phyloP scores from a whole-genome alignment of 1,140 invertebrate species.

The Adoxophyes honmai region DNA sequence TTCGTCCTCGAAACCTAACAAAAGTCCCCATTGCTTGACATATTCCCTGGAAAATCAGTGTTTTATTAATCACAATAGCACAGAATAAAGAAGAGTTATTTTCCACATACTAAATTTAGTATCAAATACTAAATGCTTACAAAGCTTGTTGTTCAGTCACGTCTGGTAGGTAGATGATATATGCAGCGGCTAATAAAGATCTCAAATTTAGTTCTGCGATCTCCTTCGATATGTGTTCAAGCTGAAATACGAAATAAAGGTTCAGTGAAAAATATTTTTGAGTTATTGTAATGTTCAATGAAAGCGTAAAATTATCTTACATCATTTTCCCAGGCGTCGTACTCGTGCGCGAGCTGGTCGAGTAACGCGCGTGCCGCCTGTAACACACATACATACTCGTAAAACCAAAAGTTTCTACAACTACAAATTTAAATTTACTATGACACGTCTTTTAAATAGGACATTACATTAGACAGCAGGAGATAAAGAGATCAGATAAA shows the following conservation, averaged over 20 bases:
- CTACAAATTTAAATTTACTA: no score
- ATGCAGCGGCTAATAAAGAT: slow-evolving; percentile 85
- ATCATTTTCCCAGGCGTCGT: slow-evolving; percentile 91
- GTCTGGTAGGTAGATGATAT: slow-evolving; percentile 86
- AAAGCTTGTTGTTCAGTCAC: slow-evolving; percentile 83
- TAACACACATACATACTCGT: no score
- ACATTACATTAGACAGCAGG: no score
- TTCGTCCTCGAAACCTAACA: slow-evolving; percentile 66
- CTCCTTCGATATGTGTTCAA: slow-evolving; percentile 79
- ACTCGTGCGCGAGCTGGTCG: slow-evolving; percentile 92
- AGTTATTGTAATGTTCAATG: no score
- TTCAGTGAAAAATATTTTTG: neutral
- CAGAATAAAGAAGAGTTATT: no score
- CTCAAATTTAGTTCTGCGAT: slow-evolving; percentile 80
- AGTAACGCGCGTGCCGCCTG: slow-evolving; percentile 90
- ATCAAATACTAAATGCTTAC: slow-evolving; percentile 60
- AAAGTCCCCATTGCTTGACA: slow-evolving; percentile 79
- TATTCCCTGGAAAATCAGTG: slow-evolving; percentile 68
- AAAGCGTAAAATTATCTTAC: slow-evolving; percentile 69
- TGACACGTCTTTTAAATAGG: no score
- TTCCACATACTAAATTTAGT: no score
- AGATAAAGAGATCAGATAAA: no score
- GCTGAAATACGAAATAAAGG: slow-evolving; percentile 28
- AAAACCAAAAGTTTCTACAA: no score
- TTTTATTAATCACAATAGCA: no score